These are phyloP conservation scores for Macrobrachium nipponense DNA, from an alignment of 1,140 invertebrate species.

Conservation along the genomic window DNA sequence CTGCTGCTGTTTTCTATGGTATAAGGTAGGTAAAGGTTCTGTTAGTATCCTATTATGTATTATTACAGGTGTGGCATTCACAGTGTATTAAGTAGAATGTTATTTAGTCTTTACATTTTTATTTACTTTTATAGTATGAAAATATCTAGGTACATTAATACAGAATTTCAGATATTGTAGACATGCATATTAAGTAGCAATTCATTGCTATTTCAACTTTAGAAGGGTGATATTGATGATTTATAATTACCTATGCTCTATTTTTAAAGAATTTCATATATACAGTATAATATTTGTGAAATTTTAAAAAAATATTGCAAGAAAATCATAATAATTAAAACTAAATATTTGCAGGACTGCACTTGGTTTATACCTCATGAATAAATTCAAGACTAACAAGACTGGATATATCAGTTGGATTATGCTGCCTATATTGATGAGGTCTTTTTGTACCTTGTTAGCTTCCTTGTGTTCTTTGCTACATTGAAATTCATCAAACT, in stretches of 20 bases:
- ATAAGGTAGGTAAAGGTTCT: constrained; percentile 71
- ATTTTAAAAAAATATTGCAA: no score
- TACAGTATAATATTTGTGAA: no score
- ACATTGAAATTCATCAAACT: constrained; percentile 72
- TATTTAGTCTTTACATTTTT: neutral
- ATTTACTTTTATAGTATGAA: no score
- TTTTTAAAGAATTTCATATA: no score
- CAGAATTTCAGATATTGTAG: no score
- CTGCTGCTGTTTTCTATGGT: constrained; percentile 69
- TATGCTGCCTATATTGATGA: constrained; percentile 71
- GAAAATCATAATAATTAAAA: no score
- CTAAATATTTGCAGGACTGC: neutral
- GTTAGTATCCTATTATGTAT: constrained; percentile 63
- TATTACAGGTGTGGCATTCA: neutral
- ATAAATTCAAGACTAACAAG: neutral
- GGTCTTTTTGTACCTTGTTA: constrained; percentile 70
- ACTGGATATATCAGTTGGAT: constrained; percentile 71
- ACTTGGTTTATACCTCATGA: neutral
- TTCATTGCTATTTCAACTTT: no score
- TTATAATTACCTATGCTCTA: no score
- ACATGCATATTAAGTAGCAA: no score
- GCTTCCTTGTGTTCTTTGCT: constrained; percentile 70
- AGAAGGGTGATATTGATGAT: no score
- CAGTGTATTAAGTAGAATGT: neutral
- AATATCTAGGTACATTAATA: no score